Evolutionary conservation across 92 coral and sea anemone genomes (phyloP).

Genomic region (Palythoa heliodiscus): DNA sequence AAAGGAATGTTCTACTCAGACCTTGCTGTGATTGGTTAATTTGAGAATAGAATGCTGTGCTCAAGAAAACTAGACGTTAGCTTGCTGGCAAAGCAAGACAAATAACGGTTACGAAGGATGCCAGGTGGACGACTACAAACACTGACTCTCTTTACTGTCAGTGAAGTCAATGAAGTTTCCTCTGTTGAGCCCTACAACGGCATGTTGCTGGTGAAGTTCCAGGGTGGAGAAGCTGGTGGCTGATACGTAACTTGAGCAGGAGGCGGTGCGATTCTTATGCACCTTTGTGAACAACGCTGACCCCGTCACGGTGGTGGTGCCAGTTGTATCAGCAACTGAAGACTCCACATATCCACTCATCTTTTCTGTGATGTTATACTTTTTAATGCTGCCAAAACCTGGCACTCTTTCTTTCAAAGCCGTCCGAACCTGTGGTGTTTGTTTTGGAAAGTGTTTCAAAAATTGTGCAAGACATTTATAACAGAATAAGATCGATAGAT

Average conservation of each 20-base stretch:
- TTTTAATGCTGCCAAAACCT: background rate
- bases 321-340: constrained; percentile 29
- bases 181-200: background rate
- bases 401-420: constrained; percentile 28
- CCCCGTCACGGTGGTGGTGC: constrained; percentile 7
- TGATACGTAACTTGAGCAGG: constrained; percentile 15
- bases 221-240: constrained; percentile 18
- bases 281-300: constrained; percentile 18
- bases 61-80: no score
- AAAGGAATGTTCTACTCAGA: background rate
- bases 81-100: no score
- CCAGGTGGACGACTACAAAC: constrained; percentile 12
- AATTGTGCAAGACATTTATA: no score
- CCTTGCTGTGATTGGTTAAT: background rate
- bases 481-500: no score
- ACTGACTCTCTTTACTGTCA: constrained; percentile 32
- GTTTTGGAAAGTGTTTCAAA: background rate
- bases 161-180: constrained; percentile 2
- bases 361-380: constrained; percentile 29
- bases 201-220: constrained; percentile 7
- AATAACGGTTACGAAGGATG: background rate
- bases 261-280: background rate
- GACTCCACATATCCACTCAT: constrained; percentile 13
- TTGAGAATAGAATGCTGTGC: no score
- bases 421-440: constrained; percentile 2